Base-by-base conservation (phyloP, 2,113 vertebrate species). In the Zapornia atra region DNA sequence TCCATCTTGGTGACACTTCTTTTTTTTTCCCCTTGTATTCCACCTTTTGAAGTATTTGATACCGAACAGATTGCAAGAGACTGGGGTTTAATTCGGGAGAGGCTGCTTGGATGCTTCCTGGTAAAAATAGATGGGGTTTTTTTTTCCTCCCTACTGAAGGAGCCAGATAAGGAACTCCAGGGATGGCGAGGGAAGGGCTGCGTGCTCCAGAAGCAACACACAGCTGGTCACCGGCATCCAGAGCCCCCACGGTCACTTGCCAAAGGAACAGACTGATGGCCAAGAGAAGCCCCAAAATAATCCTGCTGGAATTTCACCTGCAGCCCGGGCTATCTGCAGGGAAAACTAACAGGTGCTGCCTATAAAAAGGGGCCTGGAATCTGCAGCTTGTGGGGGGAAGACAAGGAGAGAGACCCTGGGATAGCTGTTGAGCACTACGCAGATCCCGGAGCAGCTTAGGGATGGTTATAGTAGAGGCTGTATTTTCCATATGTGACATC, bases 1-100 rank as follows among this genome's bases (percentile, higher is more conserved):
- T 70, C 90, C 51, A 14, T n/a, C 50, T 86, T 0, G 4, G 56
- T 50, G 77, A 86, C 95, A 97, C 92, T 85, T 85, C 80, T 78
- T 80, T 59, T 40, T 38, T 44, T 82, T 72, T 66, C 53, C 44
- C 59, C 22, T 88, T 24, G n/a, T 87, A 88, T 97, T 96, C 97
- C 95, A 97, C 96, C 96, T 96, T 98, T 97, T 97, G 97, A 98
- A 97, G 96, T 92, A 97, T 96, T 90, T 94, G 97, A 97, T 97
- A 96, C 84, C 15, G 82, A 98, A 96, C 97, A 97, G 97, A 96
- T 98, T 98, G 97, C 91, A 87, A 96, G 82, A 60, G 92, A 97
- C 91, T 4, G 26, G 53, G 96, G 92, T 97, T 97, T 98, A 97
- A 98, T 91, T 96, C 92, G 76, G 95, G 90, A 84, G 92, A 90